Percentiles rank a stretch among this genome's conserved stretches.
These are phyloP conservation scores for Cosmopolites sordidus DNA, from an alignment of 2,888 invertebrate species.

Conservation along the genomic window DNA sequence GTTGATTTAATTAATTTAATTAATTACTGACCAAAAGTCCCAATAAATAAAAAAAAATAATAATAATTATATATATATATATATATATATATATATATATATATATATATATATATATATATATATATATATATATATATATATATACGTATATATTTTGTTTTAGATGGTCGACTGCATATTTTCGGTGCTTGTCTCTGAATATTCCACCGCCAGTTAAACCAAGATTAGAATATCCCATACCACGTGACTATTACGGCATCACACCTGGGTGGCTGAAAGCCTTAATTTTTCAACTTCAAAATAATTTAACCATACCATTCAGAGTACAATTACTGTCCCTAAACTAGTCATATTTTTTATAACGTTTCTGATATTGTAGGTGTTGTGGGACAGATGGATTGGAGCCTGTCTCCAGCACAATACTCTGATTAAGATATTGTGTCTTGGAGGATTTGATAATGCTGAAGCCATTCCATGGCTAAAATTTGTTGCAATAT, in stretches of 20 bases:
- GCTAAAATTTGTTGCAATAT: slow-evolving; percentile 70
- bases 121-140: no score
- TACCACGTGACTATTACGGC: slow-evolving; percentile 65
- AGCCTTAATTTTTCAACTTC: slow-evolving; percentile 72
- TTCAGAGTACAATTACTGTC: slow-evolving; percentile 36
- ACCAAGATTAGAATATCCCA: slow-evolving; percentile 68
- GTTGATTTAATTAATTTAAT: no score
- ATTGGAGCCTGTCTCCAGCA: slow-evolving; percentile 62
- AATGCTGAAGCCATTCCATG: slow-evolving; percentile 62
- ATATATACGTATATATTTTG: no score
- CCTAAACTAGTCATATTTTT: background rate
- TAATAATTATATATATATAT: no score
- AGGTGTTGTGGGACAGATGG: slow-evolving; percentile 54
- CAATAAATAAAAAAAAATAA: no score
- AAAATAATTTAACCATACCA: slow-evolving; percentile 43
- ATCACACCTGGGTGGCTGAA: slow-evolving; percentile 76
- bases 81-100: no score
- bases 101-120: no score
- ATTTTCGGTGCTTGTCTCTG: slow-evolving; percentile 74
- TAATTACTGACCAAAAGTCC: no score
- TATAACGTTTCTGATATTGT: background rate
- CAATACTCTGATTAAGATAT: slow-evolving; percentile 61
- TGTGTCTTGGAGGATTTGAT: slow-evolving; percentile 67
- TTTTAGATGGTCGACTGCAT: slow-evolving; percentile 81
- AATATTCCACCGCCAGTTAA: slow-evolving; percentile 79